These are phyloP conservation scores for Plagiodera versicolora DNA, from an alignment of 2,888 invertebrate species.

Conservation along the genomic window DNA sequence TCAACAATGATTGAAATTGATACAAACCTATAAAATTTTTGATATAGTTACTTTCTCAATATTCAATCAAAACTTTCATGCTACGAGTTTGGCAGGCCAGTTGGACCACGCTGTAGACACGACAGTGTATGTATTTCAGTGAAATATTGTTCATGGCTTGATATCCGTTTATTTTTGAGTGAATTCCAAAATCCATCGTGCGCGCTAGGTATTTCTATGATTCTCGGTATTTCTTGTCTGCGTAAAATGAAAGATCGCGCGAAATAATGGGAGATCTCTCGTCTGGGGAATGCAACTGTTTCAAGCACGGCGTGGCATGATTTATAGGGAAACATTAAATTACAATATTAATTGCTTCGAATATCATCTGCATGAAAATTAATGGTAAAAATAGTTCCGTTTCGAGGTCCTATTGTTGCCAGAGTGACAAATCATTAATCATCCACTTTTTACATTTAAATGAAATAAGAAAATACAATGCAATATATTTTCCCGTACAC, in stretches of 20 bases:
- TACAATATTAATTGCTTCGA: constrained; percentile 30
- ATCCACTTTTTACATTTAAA: constrained; percentile 14
- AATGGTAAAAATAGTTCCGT: constrained; percentile 20
- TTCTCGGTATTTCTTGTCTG: background rate
- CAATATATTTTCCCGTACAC: background rate
- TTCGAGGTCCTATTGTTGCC: constrained; percentile 2
- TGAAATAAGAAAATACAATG: constrained; percentile 12
- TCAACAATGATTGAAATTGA: no score
- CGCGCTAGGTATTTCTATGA: background rate
- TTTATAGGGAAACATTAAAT: constrained; percentile 31
- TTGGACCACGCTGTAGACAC: no score
- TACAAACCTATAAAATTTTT: no score
- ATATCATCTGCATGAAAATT: constrained; percentile 26
- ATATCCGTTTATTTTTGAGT: background rate
- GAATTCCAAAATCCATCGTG: background rate
- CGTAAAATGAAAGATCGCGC: background rate
- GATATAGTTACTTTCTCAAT: no score
- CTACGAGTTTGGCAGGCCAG: no score
- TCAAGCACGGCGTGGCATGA: constrained; percentile 16
- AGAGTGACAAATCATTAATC: constrained; percentile 12
- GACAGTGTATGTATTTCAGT: no score
- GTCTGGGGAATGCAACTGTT: constrained; percentile 1
- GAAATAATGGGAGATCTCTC: background rate
- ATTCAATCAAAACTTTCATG: no score
- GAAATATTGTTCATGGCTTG: background rate